These are phyloP conservation scores for Argyrosomus japonicus DNA, from an alignment of 2,113 vertebrate species.

Conservation along the genomic window DNA sequence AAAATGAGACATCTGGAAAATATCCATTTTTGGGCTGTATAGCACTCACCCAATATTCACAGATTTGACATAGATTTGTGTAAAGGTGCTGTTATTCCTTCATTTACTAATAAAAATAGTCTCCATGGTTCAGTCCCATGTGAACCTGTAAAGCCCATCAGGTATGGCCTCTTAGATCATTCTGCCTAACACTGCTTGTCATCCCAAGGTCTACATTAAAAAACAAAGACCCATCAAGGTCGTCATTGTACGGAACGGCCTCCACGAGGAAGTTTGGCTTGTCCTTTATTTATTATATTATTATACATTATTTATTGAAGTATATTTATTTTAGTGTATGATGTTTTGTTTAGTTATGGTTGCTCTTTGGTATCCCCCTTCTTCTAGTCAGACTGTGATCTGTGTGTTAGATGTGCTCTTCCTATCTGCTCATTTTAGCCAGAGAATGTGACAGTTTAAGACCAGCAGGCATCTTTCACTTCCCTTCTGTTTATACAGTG, in stretches of 20 bases:
- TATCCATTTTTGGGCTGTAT: not conserved
- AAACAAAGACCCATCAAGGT: not conserved
- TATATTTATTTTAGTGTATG: not conserved
- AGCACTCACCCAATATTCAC: not conserved
- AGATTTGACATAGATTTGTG: not conserved
- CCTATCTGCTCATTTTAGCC: not conserved
- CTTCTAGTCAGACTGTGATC: not conserved
- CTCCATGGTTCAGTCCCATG: not conserved
- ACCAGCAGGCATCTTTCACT: not conserved
- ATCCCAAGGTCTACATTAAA: not conserved
- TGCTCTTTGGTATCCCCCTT: not conserved
- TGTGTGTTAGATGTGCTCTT: not conserved
- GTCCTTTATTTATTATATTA: not conserved
- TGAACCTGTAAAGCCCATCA: not conserved
- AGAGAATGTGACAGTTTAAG: not conserved
- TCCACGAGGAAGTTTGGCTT: not conserved
- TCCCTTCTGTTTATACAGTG: not conserved
- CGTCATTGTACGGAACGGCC: not conserved
- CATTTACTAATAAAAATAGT: not conserved
- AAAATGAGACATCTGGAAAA: not conserved
- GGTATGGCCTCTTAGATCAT: not conserved
- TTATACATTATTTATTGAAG: not conserved
- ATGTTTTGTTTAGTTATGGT: constrained; percentile 6
- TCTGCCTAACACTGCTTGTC: not conserved
- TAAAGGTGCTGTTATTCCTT: no score